These are phyloP conservation scores for Melozone crissalis DNA, from an alignment of 2,113 vertebrate species.

Conservation along the genomic window DNA sequence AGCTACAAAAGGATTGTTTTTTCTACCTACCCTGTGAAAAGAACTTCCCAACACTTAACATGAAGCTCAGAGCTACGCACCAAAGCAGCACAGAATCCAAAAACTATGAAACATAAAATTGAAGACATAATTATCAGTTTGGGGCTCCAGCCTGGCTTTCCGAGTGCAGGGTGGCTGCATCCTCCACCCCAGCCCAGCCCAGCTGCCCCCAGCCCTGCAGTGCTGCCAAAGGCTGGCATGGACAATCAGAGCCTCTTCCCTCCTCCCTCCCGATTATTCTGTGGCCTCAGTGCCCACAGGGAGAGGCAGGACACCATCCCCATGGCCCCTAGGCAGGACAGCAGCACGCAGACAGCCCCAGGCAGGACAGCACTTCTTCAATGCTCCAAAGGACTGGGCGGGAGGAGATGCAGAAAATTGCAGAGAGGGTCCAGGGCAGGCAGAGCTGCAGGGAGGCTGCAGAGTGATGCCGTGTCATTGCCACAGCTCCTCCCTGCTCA, in stretches of 20 bases:
- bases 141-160: neutral
- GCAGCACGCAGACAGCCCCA: neutral
- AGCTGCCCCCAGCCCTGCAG: neutral
- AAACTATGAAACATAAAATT: neutral
- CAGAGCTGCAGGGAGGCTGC: neutral
- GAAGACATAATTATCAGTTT: neutral
- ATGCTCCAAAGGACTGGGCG: neutral
- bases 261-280: neutral
- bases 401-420: neutral
- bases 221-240: rapidly evolving
- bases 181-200: no score
- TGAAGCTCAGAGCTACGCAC: neutral
- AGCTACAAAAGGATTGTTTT: neutral
- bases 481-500: neutral
- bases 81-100: neutral
- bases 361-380: neutral
- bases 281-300: neutral
- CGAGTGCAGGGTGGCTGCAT: neutral
- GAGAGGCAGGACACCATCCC: neutral
- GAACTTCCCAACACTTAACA: neutral
- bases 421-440: neutral
- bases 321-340: rapidly evolving
- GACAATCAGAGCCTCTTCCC: neutral
- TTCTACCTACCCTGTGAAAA: neutral
- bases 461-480: rapidly evolving